Conservation (phyloP, 2,888 invertebrate species). For the Gandaritis pyraliata region DNA sequence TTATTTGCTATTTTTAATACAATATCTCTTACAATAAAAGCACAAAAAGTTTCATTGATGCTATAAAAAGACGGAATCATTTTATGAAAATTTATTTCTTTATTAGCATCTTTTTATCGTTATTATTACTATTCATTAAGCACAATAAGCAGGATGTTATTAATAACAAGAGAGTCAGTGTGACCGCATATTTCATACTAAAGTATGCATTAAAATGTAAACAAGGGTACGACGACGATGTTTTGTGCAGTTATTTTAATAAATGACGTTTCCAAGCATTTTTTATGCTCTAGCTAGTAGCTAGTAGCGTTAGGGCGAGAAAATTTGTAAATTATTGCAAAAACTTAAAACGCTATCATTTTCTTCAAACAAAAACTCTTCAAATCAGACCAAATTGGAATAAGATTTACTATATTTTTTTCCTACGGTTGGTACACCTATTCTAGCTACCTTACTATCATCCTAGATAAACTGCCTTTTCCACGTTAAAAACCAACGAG, state of each 20-base stretch:
- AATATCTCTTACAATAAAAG: neutral
- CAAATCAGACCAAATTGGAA: neutral
- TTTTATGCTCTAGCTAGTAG: slow-evolving; percentile 7
- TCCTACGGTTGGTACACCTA: too few relatives aligned
- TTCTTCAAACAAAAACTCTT: neutral
- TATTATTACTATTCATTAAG: neutral
- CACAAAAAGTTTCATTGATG: too few relatives aligned
- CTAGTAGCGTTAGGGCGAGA: slow-evolving; percentile 1
- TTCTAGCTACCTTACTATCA: neutral
- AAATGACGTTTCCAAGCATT: slow-evolving; percentile 2
- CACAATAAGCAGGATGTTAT: slow-evolving; percentile 55
- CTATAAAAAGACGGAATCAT: too few relatives aligned
- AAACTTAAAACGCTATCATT: neutral
- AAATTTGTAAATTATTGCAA: neutral
- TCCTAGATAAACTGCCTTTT: neutral
- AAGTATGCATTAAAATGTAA: slow-evolving; percentile 72
- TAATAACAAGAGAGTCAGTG: slow-evolving; percentile 56
- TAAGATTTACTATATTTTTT: neutral
- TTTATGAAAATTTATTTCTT: neutral
- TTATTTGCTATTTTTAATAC: neutral
- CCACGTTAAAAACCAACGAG: too few relatives aligned
- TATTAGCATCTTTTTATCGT: neutral
- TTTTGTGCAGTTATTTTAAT: slow-evolving; percentile 64
- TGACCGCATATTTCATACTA: slow-evolving; percentile 65
- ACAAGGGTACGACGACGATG: slow-evolving; percentile 59